Conservation (phyloP, 2,797 vertebrate species). For the Cossypha caffra region DNA sequence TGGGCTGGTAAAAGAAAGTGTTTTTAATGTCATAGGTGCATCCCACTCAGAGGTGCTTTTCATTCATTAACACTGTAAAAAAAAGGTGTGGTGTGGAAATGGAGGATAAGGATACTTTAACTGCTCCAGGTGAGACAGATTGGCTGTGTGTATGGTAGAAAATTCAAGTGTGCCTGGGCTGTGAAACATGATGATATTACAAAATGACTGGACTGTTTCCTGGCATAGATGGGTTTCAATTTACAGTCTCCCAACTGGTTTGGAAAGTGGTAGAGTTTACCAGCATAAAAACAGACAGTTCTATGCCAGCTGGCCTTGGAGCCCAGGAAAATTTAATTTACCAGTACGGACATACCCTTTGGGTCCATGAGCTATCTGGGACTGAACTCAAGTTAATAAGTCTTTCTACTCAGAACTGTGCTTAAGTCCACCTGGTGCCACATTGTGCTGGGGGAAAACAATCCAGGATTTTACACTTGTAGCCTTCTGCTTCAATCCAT, state of each 20-base stretch:
- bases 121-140: neutral
- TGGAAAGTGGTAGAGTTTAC: neutral
- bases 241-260: neutral
- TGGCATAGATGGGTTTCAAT: neutral
- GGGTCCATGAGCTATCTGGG: neutral
- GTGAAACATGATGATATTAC: neutral
- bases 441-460: neutral
- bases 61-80: neutral
- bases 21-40: neutral
- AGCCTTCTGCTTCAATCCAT: neutral
- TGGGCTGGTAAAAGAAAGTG: neutral
- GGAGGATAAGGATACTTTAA: neutral
- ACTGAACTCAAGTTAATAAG: neutral
- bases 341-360: neutral
- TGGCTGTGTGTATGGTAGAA: neutral
- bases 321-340: neutral
- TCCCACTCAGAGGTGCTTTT: neutral
- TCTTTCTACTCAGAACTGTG: neutral
- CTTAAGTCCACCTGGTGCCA: neutral
- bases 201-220: neutral
- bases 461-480: neutral
- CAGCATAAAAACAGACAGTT: neutral
- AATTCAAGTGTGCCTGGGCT: neutral
- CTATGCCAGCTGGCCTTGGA: neutral
- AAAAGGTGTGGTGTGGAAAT: neutral